These are phyloP conservation scores for Noctua fimbriata DNA, from an alignment of 2,888 invertebrate species.

Conservation along the genomic window DNA sequence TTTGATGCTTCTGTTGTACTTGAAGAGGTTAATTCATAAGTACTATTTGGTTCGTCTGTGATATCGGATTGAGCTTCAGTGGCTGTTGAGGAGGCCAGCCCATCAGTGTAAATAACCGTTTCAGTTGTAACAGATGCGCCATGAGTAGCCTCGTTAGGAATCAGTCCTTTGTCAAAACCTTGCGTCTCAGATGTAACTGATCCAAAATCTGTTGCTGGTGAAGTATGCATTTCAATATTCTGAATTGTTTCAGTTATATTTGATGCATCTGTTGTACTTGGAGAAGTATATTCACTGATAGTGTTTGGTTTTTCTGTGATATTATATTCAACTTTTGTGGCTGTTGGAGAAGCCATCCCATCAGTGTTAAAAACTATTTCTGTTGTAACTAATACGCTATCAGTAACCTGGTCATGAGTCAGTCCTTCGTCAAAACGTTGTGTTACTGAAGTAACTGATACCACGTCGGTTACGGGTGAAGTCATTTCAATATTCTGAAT, in stretches of 20 bases:
- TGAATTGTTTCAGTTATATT: background rate
- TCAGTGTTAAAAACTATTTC: slow-evolving; percentile 1
- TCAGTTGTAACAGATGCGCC: background rate
- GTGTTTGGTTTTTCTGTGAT: slow-evolving; percentile 21
- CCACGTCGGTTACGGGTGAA: background rate
- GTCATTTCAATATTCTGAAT: background rate
- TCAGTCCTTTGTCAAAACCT: background rate
- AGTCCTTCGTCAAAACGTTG: slow-evolving; percentile 6
- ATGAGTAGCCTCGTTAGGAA: slow-evolving; percentile 5
- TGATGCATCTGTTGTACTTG: background rate
- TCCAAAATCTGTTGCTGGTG: background rate
- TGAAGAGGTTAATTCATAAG: background rate
- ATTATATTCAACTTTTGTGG: background rate
- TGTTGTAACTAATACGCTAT: slow-evolving; percentile 12
- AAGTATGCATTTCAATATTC: background rate
- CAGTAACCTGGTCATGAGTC: background rate
- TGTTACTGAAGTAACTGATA: background rate
- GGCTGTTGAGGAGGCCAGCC: background rate
- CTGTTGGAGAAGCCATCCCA: background rate
- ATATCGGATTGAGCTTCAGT: background rate
- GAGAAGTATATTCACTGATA: background rate
- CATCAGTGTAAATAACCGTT: background rate
- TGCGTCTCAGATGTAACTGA: background rate
- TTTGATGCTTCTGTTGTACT: background rate
- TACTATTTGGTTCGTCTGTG: slow-evolving; percentile 15